phyloP scores from a whole-genome alignment of 2,888 invertebrate species.

The Drosophila rubida region DNA sequence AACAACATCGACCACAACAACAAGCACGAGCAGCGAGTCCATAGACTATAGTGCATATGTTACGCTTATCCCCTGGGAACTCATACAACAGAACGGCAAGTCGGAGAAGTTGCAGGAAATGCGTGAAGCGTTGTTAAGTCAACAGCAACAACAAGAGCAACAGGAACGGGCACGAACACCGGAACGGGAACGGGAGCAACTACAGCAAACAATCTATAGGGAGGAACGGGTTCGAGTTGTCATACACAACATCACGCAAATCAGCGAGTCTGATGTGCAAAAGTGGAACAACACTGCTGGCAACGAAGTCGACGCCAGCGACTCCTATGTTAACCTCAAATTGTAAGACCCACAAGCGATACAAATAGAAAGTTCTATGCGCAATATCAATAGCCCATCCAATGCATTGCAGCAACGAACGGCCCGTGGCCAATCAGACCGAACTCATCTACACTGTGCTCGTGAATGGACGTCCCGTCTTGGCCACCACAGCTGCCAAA shows the following conservation, averaged over 20 bases:
- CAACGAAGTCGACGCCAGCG: conserved; percentile 56
- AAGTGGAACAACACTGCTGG: conserved; percentile 62
- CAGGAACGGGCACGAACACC: conserved; percentile 5
- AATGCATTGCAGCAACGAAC: conserved; percentile 74
- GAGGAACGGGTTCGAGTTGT: conserved; percentile 88
- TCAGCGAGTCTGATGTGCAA: conserved; percentile 84
- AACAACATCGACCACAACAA: conserved; percentile 36
- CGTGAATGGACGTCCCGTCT: conserved; percentile 91
- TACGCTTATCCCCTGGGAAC: conserved; percentile 79
- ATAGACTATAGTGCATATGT: conserved; percentile 64
- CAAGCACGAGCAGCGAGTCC: conserved; percentile 51
- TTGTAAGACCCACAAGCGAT: conserved; percentile 63
- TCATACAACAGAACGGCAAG: conserved; percentile 79
- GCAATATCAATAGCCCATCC: background rate
- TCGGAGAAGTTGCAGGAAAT: conserved; percentile 73
- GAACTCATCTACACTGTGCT: conserved; percentile 92
- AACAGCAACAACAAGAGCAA: conserved; percentile 32
- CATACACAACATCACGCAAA: conserved; percentile 89
- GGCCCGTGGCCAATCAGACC: conserved; percentile 84
- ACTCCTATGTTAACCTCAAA: conserved; percentile 81
- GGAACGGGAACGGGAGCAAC: conserved; percentile 17
- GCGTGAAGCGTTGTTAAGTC: conserved; percentile 57
- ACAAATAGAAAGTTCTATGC: background rate
- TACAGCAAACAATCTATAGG: conserved; percentile 62
- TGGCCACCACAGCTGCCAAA: conserved; percentile 91